Evolutionary conservation across 2,797 vertebrate genomes (phyloP).

Genomic region (Danio jaintianensis): DNA sequence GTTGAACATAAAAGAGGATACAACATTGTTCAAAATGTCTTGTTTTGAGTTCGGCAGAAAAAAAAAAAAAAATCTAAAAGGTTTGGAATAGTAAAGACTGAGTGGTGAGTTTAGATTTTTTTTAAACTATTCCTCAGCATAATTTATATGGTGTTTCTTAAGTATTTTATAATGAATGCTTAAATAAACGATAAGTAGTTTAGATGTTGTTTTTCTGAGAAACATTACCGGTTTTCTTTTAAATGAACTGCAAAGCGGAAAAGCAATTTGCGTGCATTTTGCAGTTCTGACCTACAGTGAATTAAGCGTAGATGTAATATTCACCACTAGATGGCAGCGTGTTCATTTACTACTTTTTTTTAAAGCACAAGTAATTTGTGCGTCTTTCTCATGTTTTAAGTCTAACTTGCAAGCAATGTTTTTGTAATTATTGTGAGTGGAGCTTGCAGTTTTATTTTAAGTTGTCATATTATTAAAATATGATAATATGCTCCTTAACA

Average conservation of each 20-base stretch:
- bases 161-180: background rate
- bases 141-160: no score
- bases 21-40: no score
- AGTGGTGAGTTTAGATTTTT: no score
- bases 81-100: no score
- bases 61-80: no score
- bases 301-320: background rate
- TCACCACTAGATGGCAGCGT: constrained; percentile 42
- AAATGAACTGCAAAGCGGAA: background rate
- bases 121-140: no score
- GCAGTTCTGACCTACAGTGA: background rate
- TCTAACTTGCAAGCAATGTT: constrained; percentile 3
- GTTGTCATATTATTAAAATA: no score
- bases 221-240: background rate
- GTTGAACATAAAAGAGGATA: no score
- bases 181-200: no score
- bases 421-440: background rate
- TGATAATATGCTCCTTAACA: no score
- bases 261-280: background rate
- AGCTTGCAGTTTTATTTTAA: no score
- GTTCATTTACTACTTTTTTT: constrained; percentile 19
- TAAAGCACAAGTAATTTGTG: background rate
- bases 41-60: no score
- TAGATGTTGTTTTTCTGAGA: background rate
- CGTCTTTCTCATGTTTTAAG: background rate